A percentile compares a stretch with the other conserved stretches of the same genome.
These are phyloP conservation scores for Pammene fasciana DNA, from an alignment of 2,888 invertebrate species.

Conservation along the genomic window DNA sequence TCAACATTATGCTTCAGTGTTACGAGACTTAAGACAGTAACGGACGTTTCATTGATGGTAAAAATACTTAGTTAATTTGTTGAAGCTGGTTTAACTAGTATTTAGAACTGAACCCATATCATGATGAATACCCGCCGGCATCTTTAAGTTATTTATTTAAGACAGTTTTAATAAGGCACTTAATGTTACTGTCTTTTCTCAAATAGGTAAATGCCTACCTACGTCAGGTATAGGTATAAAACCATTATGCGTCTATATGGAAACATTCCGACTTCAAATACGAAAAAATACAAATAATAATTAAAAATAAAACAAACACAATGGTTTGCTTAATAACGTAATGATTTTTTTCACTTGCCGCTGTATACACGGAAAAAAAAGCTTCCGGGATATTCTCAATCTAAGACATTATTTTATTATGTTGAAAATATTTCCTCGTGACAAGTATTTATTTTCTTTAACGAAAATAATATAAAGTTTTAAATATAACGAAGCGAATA, in stretches of 20 bases:
- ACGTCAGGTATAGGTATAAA: too few species aligned
- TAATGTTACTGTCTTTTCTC: slow-evolving; percentile 12
- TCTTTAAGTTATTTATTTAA: slow-evolving; percentile 58
- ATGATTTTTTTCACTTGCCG: too few species aligned
- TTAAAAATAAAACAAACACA: not conserved
- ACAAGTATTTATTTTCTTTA: too few species aligned
- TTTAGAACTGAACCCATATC: slow-evolving; percentile 49
- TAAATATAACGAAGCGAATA: too few species aligned
- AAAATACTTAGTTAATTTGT: slow-evolving; percentile 22
- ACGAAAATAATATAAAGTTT: too few species aligned
- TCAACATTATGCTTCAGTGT: not conserved
- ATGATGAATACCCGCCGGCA: slow-evolving; percentile 58
- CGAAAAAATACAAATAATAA: not conserved
- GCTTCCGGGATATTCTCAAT: too few species aligned
- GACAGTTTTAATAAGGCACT: slow-evolving; percentile 44
- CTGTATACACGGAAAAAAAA: too few species aligned
- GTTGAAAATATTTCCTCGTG: too few species aligned
- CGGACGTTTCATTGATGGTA: not conserved
- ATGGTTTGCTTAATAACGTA: not conserved
- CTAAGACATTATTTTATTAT: too few species aligned
- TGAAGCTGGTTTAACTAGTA: slow-evolving; percentile 55
- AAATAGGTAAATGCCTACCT: slow-evolving; percentile 8
- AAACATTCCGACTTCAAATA: too few species aligned
- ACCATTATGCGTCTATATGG: not conserved
- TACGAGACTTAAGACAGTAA: not conserved